Base-by-base conservation (phyloP, 2,797 vertebrate species). In the Uromys caudimaculatus region DNA sequence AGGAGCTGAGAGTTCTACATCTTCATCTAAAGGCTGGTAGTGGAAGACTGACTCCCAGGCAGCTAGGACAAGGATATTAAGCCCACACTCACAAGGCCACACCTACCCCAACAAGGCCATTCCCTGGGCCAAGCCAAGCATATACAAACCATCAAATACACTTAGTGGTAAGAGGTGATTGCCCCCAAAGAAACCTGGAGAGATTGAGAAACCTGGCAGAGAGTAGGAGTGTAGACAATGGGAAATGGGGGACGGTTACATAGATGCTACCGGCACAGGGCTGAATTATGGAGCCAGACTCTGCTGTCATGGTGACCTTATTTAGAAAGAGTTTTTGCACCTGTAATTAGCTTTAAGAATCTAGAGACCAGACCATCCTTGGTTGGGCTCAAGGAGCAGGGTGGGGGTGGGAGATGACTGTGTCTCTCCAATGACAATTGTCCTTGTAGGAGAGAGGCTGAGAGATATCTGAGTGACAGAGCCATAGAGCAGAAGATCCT, bases 191-290 rank as follows among this genome's bases (percentile, higher is more conserved):
- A 27, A 73, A 56, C 32, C 38, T 67, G 64, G 32, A 67, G 64
- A 67, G 32, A 35, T 7, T 67, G 32, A 73, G 81, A 27, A 73
- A 64, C 32, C 38, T 32, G 77, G 54, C 50, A 60, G 56, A 38
- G 3, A 41, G 27, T 8, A 32, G 41, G 3, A 69, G 71, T 27
- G 52, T 50, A 84, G 16, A 6, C 4, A 11, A 5, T 64, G 88
- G 10, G 2, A n/a, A 58, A 21, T 4, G 29, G 60, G 4, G 44
- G 27, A 58, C n/a, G 14, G 5, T 38, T 27, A 10, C 21, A 3
- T 16, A 0, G 3, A 4, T 62, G 62, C 38, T 67, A 24, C 56
- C 2, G 6, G 0, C 2, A 38, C 41, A 0, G 47, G n/a, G 8
- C 60, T 35, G 81, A 78, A 35, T 14, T 8, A 3, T 2, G 13